Percentiles rank a stretch among this genome's conserved stretches.
Evolutionary conservation across 1,140 invertebrate genomes (phyloP).

Genomic region (Macrobrachium nipponense): DNA sequence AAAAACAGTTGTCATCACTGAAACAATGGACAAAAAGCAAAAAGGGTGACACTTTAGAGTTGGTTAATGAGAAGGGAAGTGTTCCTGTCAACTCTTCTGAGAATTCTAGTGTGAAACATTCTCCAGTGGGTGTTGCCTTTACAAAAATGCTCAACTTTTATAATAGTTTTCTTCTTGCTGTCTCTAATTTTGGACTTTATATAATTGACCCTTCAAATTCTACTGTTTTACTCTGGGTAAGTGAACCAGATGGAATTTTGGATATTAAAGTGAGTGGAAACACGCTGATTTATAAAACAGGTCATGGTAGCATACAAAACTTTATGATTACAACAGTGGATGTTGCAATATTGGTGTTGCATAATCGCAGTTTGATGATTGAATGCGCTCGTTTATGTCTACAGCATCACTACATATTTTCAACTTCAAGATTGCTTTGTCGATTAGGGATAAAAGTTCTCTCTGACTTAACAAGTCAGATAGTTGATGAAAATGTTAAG

Average conservation of each 20-base stretch:
- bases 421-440: constrained; percentile 31
- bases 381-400: constrained; percentile 37
- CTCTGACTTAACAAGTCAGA: constrained; percentile 26
- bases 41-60: not conserved
- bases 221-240: constrained; percentile 43
- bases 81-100: too few relatives aligned
- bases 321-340: constrained; percentile 51
- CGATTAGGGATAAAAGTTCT: constrained; percentile 39
- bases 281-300: constrained; percentile 37
- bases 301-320: constrained; percentile 40
- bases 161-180: constrained; percentile 46
- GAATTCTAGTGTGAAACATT: not conserved
- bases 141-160: constrained; percentile 48
- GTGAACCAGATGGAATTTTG: constrained; percentile 39
- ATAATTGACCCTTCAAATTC: constrained; percentile 45
- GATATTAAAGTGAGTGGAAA: constrained; percentile 47
- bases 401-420: constrained; percentile 20
- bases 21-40: not conserved
- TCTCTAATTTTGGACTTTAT: constrained; percentile 42
- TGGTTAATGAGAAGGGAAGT: too few relatives aligned
- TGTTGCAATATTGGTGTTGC: constrained; percentile 41
- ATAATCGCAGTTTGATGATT: constrained; percentile 7
- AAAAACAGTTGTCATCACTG: too few relatives aligned
- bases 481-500: constrained; percentile 8
- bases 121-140: constrained; percentile 49